A percentile compares a stretch with the other conserved stretches of the same genome.
Conservation (phyloP, 2,113 vertebrate genomes). For the Ophiodon elongatus region DNA sequence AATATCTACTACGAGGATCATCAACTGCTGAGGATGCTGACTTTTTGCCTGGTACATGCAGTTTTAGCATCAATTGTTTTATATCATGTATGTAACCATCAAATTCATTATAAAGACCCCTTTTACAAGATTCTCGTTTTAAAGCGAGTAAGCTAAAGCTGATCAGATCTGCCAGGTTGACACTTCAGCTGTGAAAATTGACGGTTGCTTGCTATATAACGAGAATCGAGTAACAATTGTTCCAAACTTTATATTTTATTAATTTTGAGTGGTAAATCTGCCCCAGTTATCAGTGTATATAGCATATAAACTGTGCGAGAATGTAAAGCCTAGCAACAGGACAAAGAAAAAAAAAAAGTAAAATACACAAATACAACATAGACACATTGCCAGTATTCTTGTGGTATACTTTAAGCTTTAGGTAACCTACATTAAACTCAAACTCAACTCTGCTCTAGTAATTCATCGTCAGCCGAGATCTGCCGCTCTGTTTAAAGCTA, state of each 20-base stretch:
- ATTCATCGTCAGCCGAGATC: background rate
- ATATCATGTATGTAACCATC: background rate
- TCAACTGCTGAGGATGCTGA: background rate
- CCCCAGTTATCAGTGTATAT: background rate
- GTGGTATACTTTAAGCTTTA: background rate
- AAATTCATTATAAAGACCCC: background rate
- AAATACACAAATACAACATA: background rate
- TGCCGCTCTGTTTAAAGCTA: conserved; percentile 13
- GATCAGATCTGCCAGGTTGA: background rate
- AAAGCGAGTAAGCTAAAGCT: background rate
- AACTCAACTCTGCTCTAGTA: background rate
- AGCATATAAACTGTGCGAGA: background rate
- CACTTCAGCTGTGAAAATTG: no score
- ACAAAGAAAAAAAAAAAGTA: background rate
- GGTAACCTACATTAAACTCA: background rate
- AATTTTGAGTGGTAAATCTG: background rate
- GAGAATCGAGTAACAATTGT: background rate
- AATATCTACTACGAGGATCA: background rate
- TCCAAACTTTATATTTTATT: background rate
- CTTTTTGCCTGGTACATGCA: background rate
- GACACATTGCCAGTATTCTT: background rate
- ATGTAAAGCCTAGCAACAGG: background rate
- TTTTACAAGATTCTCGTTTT: background rate
- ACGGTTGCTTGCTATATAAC: background rate
- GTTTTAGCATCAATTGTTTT: background rate